Conservation (phyloP, 2,888 invertebrate species). For the Meganola albula region DNA sequence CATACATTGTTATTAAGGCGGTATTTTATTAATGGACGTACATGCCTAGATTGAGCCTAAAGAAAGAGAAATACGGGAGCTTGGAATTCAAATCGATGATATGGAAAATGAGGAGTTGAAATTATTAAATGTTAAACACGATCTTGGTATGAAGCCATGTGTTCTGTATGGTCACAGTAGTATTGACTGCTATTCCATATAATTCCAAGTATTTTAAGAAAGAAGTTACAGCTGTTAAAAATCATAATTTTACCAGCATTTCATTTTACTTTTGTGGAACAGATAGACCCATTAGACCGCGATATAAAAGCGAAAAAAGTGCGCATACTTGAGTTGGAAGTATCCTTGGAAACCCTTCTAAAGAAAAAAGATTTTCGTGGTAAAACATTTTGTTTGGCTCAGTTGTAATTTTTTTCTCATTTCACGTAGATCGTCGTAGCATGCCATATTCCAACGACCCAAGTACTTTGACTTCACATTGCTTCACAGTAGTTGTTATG, state of each 20-base stretch:
- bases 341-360: constrained; percentile 86
- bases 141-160: constrained; percentile 53
- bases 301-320: constrained; percentile 90
- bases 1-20: too few species aligned
- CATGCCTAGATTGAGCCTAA: constrained; percentile 86
- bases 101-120: constrained; percentile 90
- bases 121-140: constrained; percentile 72
- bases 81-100: constrained; percentile 87
- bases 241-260: constrained; percentile 11
- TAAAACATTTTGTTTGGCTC: constrained; percentile 50
- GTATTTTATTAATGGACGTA: constrained; percentile 4
- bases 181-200: neutral
- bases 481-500: too few species aligned
- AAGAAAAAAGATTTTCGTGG: constrained; percentile 82
- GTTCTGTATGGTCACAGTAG: constrained; percentile 1
- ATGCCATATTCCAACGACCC: too few species aligned
- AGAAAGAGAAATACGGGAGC: constrained; percentile 86
- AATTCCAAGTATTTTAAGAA: constrained; percentile 24
- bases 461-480: too few species aligned
- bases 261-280: constrained; percentile 33
- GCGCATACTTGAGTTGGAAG: constrained; percentile 90
- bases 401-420: constrained; percentile 73
- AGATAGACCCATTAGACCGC: constrained; percentile 91
- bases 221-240: constrained; percentile 67
- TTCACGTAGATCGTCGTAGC: constrained; percentile 7